Percentiles rank a stretch among this genome's conserved stretches.
phyloP scores from a whole-genome alignment of 2,888 invertebrate species.

The Onthophagus sagittarius region DNA sequence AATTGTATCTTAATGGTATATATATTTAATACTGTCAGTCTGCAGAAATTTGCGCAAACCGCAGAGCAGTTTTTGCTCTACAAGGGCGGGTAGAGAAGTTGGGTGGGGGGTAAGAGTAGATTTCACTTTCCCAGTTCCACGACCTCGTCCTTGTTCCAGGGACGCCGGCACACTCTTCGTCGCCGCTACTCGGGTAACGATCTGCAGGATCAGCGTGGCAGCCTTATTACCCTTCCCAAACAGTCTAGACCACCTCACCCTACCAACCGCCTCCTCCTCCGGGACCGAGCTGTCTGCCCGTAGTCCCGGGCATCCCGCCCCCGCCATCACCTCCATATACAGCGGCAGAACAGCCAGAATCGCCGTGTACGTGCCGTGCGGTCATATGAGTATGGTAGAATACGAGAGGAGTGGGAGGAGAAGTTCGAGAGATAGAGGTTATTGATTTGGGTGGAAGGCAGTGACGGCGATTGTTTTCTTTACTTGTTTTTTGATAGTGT shows the following conservation, averaged over 20 bases:
- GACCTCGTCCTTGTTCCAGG: conserved; percentile 45
- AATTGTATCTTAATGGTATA: neutral
- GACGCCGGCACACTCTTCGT: conserved; percentile 18
- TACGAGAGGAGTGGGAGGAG: neutral
- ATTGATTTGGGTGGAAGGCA: neutral
- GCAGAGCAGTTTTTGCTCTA: neutral
- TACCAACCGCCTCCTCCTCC: conserved; percentile 1
- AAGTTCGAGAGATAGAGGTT: neutral
- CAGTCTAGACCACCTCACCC: conserved; percentile 35
- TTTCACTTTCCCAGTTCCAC: conserved; percentile 49
- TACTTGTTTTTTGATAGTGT: neutral
- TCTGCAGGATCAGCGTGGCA: conserved; percentile 19
- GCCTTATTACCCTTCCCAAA: conserved; percentile 25
- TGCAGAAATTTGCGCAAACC: neutral
- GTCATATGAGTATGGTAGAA: neutral
- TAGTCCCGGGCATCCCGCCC: neutral
- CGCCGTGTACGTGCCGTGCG: neutral
- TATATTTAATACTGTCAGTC: neutral
- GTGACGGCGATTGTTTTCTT: neutral
- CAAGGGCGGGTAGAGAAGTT: neutral
- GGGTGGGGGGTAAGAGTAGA: conserved; percentile 23
- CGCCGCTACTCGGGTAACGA: conserved; percentile 29
- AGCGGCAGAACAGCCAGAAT: neutral
- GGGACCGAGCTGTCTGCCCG: neutral
- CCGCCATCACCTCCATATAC: neutral